A percentile compares a stretch with the other conserved stretches of the same genome.
These are phyloP conservation scores for Gallirallus australis DNA, from an alignment of 2,797 vertebrate species.

Conservation along the genomic window DNA sequence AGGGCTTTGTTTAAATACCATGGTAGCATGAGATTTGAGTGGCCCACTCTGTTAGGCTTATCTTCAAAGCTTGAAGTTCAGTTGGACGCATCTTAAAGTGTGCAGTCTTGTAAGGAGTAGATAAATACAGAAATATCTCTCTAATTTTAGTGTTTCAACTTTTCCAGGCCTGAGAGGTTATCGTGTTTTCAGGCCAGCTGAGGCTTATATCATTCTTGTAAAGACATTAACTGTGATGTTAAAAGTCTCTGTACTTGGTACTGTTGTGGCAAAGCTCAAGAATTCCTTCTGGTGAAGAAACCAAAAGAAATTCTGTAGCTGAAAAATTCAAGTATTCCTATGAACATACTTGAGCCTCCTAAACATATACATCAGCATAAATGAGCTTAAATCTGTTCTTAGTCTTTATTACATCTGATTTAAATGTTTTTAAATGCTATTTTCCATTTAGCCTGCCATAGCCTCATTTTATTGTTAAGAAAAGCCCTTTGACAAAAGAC, in stretches of 20 bases:
- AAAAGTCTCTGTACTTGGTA: neutral
- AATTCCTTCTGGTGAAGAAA: neutral
- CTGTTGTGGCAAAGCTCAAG: neutral
- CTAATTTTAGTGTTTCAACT: neutral
- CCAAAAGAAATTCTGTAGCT: neutral
- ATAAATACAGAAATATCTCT: neutral
- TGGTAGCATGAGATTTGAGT: neutral
- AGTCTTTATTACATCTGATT: neutral
- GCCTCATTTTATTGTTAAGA: neutral
- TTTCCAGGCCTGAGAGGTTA: neutral
- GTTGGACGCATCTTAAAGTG: neutral
- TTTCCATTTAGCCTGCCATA: neutral
- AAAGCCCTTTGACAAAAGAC: neutral
- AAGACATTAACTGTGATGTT: neutral
- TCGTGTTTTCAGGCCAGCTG: neutral
- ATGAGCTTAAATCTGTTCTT: neutral
- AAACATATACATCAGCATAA: neutral
- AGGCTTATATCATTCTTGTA: neutral
- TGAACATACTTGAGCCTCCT: neutral
- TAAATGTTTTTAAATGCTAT: neutral
- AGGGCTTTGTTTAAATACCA: neutral
- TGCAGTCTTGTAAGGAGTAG: neutral
- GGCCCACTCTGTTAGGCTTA: neutral
- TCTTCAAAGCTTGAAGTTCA: neutral
- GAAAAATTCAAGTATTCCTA: neutral